Percentiles rank a stretch among this genome's conserved stretches.
These are phyloP conservation scores for Elephantulus edwardii DNA, from an alignment of 2,113 vertebrate species.

Conservation along the genomic window DNA sequence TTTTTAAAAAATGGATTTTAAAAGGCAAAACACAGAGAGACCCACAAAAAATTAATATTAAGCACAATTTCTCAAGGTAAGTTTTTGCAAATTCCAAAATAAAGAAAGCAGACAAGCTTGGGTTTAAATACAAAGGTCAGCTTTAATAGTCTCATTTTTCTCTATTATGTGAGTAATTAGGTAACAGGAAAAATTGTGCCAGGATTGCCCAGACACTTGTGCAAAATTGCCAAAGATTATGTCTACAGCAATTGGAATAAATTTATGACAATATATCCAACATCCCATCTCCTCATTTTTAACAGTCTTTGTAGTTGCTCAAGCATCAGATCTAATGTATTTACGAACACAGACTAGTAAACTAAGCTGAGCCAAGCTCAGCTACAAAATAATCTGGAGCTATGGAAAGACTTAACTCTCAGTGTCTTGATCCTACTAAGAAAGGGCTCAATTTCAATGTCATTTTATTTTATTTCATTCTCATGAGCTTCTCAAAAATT, in stretches of 20 bases:
- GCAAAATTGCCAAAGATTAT: constrained; percentile 38
- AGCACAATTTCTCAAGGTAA: constrained; percentile 6
- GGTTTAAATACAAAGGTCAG: constrained; percentile 32
- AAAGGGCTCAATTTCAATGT: constrained; percentile 4
- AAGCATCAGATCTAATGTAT: background rate
- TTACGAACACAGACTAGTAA: background rate
- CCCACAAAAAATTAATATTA: background rate
- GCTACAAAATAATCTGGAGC: background rate
- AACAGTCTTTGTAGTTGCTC: background rate
- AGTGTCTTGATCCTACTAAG: constrained; percentile 29
- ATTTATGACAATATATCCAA: background rate
- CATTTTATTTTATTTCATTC: constrained; percentile 8
- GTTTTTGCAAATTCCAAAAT: background rate
- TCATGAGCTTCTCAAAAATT: constrained; percentile 17
- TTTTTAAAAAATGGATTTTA: background rate
- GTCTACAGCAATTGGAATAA: background rate
- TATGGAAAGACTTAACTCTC: background rate
- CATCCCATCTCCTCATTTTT: background rate
- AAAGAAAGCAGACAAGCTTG: background rate
- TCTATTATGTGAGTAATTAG: constrained; percentile 44
- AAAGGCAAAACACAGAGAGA: constrained; percentile 8
- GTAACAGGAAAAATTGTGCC: background rate
- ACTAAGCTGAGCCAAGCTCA: background rate
- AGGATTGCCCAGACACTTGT: background rate
- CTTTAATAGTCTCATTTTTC: background rate